Evolutionary conservation across 2,888 invertebrate species (phyloP).

Genomic region (Caprella mutica): DNA sequence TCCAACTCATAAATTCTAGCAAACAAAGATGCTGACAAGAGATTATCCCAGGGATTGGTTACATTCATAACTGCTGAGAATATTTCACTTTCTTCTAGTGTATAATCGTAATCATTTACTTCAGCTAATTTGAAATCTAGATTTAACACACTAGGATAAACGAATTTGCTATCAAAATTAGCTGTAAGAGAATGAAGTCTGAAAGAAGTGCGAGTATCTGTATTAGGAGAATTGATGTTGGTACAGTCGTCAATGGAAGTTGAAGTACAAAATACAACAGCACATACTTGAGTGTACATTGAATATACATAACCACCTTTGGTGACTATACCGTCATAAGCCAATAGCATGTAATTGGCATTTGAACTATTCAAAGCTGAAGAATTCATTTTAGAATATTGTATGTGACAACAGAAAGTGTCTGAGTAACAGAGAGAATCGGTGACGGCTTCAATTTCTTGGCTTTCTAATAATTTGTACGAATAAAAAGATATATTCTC

Average conservation of each 20-base stretch:
- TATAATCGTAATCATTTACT: too few species aligned
- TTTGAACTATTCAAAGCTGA: too few species aligned
- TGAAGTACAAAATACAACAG: constrained; percentile 16
- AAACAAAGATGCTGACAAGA: not conserved
- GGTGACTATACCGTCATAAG: constrained; percentile 16
- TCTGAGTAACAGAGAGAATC: too few species aligned
- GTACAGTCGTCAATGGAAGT: not conserved
- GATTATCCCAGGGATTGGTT: too few species aligned
- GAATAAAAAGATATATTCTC: constrained; percentile 5
- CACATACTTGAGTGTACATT: constrained; percentile 22
- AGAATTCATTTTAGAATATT: too few species aligned
- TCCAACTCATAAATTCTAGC: not conserved
- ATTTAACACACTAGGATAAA: constrained; percentile 7
- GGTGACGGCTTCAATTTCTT: not conserved
- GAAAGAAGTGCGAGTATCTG: not conserved
- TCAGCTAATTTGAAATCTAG: not conserved
- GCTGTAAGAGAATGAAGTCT: not conserved
- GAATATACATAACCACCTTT: constrained; percentile 16
- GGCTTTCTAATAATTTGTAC: not conserved
- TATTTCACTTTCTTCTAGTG: too few species aligned
- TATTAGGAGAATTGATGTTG: not conserved
- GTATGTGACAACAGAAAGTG: too few species aligned
- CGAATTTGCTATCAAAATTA: not conserved
- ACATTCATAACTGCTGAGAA: too few species aligned
- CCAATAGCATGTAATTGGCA: constrained; percentile 20